Conservation (phyloP, 2,888 invertebrate species). For the Lymantria monacha region DNA sequence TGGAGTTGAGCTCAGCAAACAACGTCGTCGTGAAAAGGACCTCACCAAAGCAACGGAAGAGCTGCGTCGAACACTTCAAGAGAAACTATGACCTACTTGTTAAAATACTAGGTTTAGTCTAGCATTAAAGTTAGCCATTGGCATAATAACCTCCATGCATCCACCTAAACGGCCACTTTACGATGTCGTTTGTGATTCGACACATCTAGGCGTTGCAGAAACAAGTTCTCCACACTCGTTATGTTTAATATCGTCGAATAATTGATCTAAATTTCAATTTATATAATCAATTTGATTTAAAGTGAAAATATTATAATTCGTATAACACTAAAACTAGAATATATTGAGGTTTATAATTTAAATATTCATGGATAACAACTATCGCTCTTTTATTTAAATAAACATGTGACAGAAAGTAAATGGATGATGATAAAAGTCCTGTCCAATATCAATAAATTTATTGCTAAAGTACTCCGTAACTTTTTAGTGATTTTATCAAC, state of each 20-base stretch:
- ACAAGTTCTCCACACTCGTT: background rate
- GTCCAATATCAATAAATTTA: too few relatives aligned
- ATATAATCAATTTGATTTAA: background rate
- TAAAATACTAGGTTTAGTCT: slow-evolving; percentile 40
- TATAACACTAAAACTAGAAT: background rate
- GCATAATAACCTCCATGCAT: slow-evolving; percentile 28
- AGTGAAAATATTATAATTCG: slow-evolving; percentile 1
- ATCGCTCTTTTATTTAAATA: too few relatives aligned
- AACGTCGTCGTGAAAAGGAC: slow-evolving; percentile 77
- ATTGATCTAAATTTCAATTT: background rate
- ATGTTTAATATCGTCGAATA: background rate
- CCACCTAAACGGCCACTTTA: background rate
- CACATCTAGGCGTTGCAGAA: background rate
- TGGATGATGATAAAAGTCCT: too few relatives aligned
- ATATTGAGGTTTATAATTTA: slow-evolving; percentile 2
- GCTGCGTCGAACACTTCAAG: slow-evolving; percentile 87
- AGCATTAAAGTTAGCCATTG: slow-evolving; percentile 38
- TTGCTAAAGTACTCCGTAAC: too few relatives aligned
- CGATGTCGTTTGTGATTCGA: background rate
- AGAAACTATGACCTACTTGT: slow-evolving; percentile 85
- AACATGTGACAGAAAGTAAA: too few relatives aligned
- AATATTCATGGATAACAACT: background rate
- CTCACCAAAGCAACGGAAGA: slow-evolving; percentile 88
- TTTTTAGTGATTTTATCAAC: too few relatives aligned
- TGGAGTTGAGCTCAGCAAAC: slow-evolving; percentile 77